phyloP scores from a whole-genome alignment of 2,113 vertebrate species.

The Cettia cetti region DNA sequence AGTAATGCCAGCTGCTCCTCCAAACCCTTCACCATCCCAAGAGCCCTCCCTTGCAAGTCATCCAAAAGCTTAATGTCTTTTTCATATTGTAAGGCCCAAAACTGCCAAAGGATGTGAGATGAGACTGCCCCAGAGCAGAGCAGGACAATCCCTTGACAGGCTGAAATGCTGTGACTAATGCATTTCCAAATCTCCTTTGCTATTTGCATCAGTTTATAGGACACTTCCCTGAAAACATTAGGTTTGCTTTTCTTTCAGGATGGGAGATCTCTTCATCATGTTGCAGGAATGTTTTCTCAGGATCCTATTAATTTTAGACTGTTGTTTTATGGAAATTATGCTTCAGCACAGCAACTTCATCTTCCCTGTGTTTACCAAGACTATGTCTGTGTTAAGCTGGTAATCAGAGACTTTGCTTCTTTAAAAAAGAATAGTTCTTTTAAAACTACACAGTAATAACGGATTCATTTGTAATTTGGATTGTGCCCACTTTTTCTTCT shows the following conservation, averaged over 20 bases:
- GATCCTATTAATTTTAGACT: neutral
- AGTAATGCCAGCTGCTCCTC: neutral
- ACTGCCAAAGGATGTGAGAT: neutral
- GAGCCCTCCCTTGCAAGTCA: neutral
- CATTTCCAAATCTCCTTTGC: neutral
- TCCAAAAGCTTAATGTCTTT: neutral
- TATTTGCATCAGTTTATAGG: neutral
- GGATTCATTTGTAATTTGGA: neutral
- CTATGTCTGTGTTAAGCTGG: neutral
- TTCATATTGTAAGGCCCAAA: neutral
- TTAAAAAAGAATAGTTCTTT: neutral
- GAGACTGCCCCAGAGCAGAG: neutral
- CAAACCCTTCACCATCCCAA: neutral
- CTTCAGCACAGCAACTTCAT: neutral
- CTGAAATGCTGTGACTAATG: neutral
- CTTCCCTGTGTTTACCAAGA: neutral
- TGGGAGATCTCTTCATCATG: neutral
- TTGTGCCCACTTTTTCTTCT: neutral
- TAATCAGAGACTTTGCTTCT: neutral
- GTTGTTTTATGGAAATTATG: neutral
- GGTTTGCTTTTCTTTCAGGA: neutral
- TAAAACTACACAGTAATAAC: neutral
- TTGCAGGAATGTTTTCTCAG: neutral
- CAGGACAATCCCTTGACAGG: neutral
- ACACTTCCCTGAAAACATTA: neutral